These are phyloP conservation scores for Eupelmus urozonus DNA, from an alignment of 2,888 invertebrate species.

Conservation along the genomic window DNA sequence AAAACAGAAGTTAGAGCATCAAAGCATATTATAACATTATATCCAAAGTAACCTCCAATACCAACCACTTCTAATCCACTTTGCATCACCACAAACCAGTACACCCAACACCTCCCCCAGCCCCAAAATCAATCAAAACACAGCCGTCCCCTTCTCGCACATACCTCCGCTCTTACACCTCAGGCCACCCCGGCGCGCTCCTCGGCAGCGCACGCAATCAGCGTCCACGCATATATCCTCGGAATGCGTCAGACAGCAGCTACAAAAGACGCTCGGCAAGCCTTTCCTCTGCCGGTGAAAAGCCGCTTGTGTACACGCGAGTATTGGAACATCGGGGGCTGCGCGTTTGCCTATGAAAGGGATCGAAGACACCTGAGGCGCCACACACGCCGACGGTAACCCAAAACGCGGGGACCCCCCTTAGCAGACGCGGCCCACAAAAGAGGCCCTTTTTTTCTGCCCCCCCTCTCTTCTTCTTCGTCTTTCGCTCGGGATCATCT, in stretches of 20 bases:
- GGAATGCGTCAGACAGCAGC: neutral
- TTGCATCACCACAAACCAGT: too few species aligned
- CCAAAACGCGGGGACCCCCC: conserved; percentile 65
- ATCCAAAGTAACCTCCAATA: too few species aligned
- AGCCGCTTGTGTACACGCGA: neutral
- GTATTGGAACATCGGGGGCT: conserved; percentile 28
- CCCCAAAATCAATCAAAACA: too few species aligned
- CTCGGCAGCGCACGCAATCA: too few species aligned
- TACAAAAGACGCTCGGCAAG: neutral
- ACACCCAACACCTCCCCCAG: too few species aligned
- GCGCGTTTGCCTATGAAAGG: conserved; percentile 73
- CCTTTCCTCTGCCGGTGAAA: neutral
- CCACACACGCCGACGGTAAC: conserved; percentile 76
- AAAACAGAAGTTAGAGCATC: too few species aligned
- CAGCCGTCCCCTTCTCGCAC: too few species aligned
- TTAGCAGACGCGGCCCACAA: neutral
- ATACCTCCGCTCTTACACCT: too few species aligned
- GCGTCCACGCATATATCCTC: too few species aligned
- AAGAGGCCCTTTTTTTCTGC: conserved; percentile 26
- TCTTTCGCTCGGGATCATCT: conserved; percentile 34
- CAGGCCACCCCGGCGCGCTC: too few species aligned
- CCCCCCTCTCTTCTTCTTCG: neutral
- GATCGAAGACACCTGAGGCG: conserved; percentile 74
- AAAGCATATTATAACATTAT: too few species aligned
- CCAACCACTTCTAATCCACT: too few species aligned